Base-by-base conservation (phyloP, 2,113 vertebrate genomes). In the Thymallus thymallus region DNA sequence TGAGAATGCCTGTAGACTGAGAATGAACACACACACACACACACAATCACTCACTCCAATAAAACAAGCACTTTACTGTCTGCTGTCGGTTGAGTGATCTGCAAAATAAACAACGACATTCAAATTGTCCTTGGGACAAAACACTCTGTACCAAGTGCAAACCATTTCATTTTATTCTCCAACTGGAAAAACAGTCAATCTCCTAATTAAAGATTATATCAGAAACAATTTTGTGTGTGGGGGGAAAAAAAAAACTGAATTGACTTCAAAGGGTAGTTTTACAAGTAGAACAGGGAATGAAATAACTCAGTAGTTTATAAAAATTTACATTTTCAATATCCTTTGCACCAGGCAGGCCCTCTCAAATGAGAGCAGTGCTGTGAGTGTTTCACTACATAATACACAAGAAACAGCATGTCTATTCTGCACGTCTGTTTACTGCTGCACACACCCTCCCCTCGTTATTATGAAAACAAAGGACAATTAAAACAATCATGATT, bases 161-260 rank as follows among this genome's bases (percentile, higher is more conserved):
- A 71, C 55, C 30, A 63, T 48, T 68, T 73, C 71, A 76, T 76
- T 87, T 82, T 6, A 20, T 4, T n/a, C 22, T 3, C 6, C 35
- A 68, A 20, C n/a, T 18, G 18, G 30, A 68, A 68, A 41, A 46
- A 68, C 66, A 23, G 86, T 81, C 87, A 82, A 83, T 91, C 86
- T 91, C 88, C 88, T 92, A 91, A 92, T 93, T 92, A 92, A 91
- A 91, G 89, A 90, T 91, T 80, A 71, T 88, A 91, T 91, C 89
- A 83, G 85, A 83, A 82, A 22, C 29, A 63, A 69, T 83, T 83
- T 88, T 89, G 90, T 80, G 85, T 89, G 76, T 85, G 85, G 80
- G 61, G 76, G 71, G 41, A 83, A 85, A 89, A 86, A 83, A 84
- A 78, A 48, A 80, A 86, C 89, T 85, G 87, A 91, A 87, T 85